Evolutionary conservation across 2,888 invertebrate genomes (phyloP), one percentile per base, ranked within the genome.

Genomic region (Melinaea menophilus): DNA sequence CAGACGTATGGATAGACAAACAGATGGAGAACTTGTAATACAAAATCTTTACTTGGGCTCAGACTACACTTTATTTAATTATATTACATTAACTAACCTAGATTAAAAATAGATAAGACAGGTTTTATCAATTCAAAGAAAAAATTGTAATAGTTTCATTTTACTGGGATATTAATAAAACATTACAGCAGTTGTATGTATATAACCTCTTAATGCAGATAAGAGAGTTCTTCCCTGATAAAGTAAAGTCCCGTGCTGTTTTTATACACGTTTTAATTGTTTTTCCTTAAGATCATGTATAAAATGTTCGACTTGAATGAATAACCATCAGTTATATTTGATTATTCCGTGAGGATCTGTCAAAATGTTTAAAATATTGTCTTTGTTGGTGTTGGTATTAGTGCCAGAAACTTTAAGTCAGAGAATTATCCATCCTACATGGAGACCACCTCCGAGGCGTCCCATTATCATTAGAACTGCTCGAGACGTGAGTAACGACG

Each of bases 401-500:
- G 58, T 77, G 2, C 71, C 68, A 12, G 75, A 77, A 45, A 68
- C 70, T 11, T 66, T 69, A 37, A 68, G 75, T 51, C 74, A 77
- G 62, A 66, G 59, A 3, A 62, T 76, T 56, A 74, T 75, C 33
- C 64, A 57, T 11, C 76, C 78, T 12, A 76, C 75, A n/a, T 78
- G 72, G 58, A 73, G 73, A 51, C 76, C 74, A 5, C 73, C 74
- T 5, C 68, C 68, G 0, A 63, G 62, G 7, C 65, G 66, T 55
- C 69, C 69, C 4, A 51, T 69, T 4, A 72, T 72, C n/a, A 73
- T 70, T 54, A 69, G 77, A 22, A 67, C 69, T 2, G 70, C 62
- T 22, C 71, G 82, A 60, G 73, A 75, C 61, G 71, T 48, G 33
- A 12, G 56, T 34, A 9, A 59, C 37, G 41, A 55, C n/a, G 72